Conservation (phyloP, 2,797 vertebrate genomes). For the Epinephelus malabaricus region DNA sequence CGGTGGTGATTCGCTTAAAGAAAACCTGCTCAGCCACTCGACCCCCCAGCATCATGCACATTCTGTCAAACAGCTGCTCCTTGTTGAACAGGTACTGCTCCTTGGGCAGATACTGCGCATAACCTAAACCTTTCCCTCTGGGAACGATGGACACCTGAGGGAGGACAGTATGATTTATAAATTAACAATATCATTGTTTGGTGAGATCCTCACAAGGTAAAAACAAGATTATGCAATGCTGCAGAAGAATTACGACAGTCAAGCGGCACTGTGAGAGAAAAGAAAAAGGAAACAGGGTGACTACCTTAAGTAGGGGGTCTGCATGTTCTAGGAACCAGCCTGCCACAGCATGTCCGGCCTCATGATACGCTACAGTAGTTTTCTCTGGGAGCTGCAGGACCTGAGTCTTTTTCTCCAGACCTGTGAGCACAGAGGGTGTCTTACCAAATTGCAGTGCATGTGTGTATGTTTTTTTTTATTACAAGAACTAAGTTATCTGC, state of each 20-base stretch:
- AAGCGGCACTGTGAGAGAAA: neutral
- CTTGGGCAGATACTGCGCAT: constrained; percentile 94
- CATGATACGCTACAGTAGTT: constrained; percentile 94
- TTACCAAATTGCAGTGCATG: neutral
- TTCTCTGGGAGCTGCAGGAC: constrained; percentile 94
- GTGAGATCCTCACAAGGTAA: neutral
- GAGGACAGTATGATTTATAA: neutral
- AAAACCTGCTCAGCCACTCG: constrained; percentile 96
- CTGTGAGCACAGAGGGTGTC: constrained; percentile 69
- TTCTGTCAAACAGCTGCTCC: constrained; percentile 96
- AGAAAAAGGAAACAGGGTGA: neutral
- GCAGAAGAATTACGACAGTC: neutral
- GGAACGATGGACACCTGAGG: constrained; percentile 95
- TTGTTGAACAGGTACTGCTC: constrained; percentile 95
- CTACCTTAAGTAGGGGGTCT: constrained; percentile 94
- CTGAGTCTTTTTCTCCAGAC: constrained; percentile 95
- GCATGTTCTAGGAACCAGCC: constrained; percentile 97
- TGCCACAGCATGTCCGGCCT: constrained; percentile 95
- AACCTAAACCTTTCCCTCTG: constrained; percentile 94
- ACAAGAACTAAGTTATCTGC: neutral
- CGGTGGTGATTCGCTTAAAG: constrained; percentile 92
- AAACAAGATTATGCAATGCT: neutral
- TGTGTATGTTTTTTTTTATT: neutral
- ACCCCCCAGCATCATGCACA: constrained; percentile 98
- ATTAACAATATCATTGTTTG: neutral